Evolutionary conservation across 2,113 vertebrate genomes (phyloP), one percentile per base, ranked within the genome.

Genomic region (Melozone crissalis): DNA sequence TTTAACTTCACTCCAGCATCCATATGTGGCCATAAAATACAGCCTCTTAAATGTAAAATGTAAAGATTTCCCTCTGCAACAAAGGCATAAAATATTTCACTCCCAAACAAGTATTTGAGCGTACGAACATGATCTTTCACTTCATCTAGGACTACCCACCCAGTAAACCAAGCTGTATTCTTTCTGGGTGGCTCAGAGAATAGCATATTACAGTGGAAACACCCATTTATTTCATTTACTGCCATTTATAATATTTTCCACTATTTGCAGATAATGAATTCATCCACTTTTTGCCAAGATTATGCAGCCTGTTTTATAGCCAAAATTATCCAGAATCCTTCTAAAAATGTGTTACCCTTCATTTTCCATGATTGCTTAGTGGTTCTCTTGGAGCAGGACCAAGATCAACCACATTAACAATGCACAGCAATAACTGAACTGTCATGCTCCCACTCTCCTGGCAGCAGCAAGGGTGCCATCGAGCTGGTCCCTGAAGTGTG

Each of bases 211-310:
- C 97, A 97, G 96, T 98, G 97, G 98, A 98, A 98, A 98, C 97
- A 97, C 98, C 98, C 98, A 97, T 97, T 97, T 96, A 98, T 97
- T 98, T 98, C 98, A 97, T 98, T 98, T 98, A 98, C 91, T 98
- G 98, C 97, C 97, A 96, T 97, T 98, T 98, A 98, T 98, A 98
- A 98, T 98, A 98, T 98, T 98, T 98, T 98, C 98, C 97, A 98
- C 97, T 98, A 98, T 96, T 98, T 97, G 97, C 95, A 98, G 97
- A 98, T 98, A 98, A 98, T 98, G 96, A 98, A 98, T 97, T 97
- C 96, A 97, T 97, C 96, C 84, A 96, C 94, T 97, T 97, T 96
- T 95, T 92, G 92, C 90, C 97, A 98, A 98, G 97, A 96, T 97
- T 98, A 98, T 97, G 84, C 96, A 97, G 96, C 93, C 94, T 94